A percentile compares a stretch with the other conserved stretches of the same genome.
Evolutionary conservation across 2,113 vertebrate genomes (phyloP).

Genomic region (Dipodomys spectabilis): DNA sequence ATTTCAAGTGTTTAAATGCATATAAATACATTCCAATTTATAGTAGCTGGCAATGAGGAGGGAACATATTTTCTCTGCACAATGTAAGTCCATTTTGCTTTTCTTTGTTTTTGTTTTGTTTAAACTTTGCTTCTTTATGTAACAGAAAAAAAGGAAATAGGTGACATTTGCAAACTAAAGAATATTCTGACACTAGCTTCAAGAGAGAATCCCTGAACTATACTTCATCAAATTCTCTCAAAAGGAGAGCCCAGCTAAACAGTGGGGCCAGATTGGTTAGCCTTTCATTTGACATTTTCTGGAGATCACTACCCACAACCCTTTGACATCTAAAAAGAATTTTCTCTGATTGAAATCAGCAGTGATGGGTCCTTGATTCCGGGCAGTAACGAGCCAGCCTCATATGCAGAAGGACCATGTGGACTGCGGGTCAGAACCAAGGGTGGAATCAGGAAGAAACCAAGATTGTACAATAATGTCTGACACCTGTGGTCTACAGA

Average conservation of each 20-base stretch:
- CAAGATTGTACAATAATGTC: no score
- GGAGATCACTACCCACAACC: neutral
- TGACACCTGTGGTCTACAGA: rapidly evolving
- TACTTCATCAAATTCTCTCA: neutral
- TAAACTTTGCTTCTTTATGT: neutral
- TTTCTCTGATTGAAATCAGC: neutral
- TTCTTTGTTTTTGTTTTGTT: no score
- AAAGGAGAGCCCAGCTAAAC: neutral
- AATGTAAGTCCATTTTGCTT: neutral
- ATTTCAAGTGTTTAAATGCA: neutral
- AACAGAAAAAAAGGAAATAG: constrained; percentile 14
- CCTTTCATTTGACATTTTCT: neutral
- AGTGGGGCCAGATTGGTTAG: no score
- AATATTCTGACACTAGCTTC: neutral
- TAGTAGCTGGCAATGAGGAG: neutral
- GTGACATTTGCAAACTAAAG: constrained; percentile 29
- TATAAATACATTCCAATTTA: neutral
- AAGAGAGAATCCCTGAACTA: neutral
- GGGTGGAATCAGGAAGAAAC: neutral
- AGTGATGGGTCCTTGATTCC: neutral
- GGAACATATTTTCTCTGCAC: neutral
- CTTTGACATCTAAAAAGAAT: neutral
- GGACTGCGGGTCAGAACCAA: neutral
- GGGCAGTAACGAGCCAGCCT: neutral
- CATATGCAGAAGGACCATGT: neutral